These are phyloP conservation scores for Ancistrus triradiatus DNA, from an alignment of 2,113 vertebrate genomes.

Conservation along the genomic window DNA sequence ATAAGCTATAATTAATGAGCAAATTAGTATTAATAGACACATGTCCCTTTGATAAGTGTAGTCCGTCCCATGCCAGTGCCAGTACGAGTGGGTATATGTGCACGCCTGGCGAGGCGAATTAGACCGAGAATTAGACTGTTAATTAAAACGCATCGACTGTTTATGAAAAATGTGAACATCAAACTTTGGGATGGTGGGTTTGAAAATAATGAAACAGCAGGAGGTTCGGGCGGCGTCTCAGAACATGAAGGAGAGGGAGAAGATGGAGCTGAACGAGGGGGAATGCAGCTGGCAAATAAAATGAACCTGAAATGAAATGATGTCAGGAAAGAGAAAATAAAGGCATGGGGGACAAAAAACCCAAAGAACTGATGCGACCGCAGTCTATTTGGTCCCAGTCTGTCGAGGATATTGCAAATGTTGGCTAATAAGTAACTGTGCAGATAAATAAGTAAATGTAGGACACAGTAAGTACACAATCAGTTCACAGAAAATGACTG, in stretches of 20 bases:
- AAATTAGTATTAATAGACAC: constrained; percentile 31
- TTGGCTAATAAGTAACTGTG: no score
- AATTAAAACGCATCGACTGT: constrained; percentile 34
- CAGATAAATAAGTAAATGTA: no score
- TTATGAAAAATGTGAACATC: constrained; percentile 32
- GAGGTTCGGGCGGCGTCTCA: background rate
- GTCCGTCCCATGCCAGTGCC: background rate
- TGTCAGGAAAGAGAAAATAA: constrained; percentile 2
- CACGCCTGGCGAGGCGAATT: constrained; percentile 33
- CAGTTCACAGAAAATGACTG: no score
- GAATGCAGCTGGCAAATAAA: background rate
- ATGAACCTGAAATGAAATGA: background rate
- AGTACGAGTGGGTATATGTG: constrained; percentile 12
- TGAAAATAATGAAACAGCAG: constrained; percentile 40
- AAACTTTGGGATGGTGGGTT: constrained; percentile 37
- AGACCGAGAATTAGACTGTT: no score
- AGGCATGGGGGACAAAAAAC: constrained; percentile 1
- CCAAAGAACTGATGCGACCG: no score
- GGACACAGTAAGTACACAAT: no score
- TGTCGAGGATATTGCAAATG: no score
- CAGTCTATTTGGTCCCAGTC: no score
- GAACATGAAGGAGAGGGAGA: background rate
- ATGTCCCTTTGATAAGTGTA: constrained; percentile 17
- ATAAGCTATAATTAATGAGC: constrained; percentile 21
- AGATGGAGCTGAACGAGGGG: background rate